Evolutionary conservation across 2,113 vertebrate species (phyloP).

Genomic region (Dunckerocampus dactyliophorus): DNA sequence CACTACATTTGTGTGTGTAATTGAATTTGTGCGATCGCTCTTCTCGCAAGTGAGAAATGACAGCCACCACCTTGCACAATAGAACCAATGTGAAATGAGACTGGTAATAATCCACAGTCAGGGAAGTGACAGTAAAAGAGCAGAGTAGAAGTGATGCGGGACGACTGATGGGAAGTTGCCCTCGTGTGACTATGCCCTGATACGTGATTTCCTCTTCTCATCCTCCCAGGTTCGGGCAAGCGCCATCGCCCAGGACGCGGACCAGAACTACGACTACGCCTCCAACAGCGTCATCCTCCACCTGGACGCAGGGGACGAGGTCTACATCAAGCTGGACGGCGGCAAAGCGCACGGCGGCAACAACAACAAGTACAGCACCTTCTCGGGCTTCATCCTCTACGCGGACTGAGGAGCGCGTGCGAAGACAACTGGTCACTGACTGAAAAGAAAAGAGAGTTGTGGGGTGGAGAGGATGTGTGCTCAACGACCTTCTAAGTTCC

Average conservation of each 20-base stretch:
- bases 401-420: constrained; percentile 79
- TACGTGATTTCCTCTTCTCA: not conserved
- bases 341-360: constrained; percentile 97
- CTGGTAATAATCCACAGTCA: too few species aligned
- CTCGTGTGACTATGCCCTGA: too few species aligned
- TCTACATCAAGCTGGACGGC: constrained; percentile 96
- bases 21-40: too few species aligned
- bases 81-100: too few species aligned
- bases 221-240: constrained; percentile 87
- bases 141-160: too few species aligned
- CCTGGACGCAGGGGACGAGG: constrained; percentile 92
- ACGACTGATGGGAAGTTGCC: too few species aligned
- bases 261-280: constrained; percentile 98
- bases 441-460: constrained; percentile 30
- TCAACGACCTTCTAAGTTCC: constrained; percentile 55
- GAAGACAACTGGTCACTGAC: constrained; percentile 23
- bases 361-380: constrained; percentile 99
- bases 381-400: constrained; percentile 98
- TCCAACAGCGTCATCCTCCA: constrained; percentile 98
- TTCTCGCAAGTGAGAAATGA: too few species aligned
- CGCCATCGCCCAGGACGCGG: constrained; percentile 93
- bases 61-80: too few species aligned
- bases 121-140: too few species aligned
- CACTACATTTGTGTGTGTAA: too few species aligned
- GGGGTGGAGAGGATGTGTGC: constrained; percentile 28